These are phyloP conservation scores for Todiramphus chloris DNA, from an alignment of 2,113 vertebrate species.

Conservation along the genomic window DNA sequence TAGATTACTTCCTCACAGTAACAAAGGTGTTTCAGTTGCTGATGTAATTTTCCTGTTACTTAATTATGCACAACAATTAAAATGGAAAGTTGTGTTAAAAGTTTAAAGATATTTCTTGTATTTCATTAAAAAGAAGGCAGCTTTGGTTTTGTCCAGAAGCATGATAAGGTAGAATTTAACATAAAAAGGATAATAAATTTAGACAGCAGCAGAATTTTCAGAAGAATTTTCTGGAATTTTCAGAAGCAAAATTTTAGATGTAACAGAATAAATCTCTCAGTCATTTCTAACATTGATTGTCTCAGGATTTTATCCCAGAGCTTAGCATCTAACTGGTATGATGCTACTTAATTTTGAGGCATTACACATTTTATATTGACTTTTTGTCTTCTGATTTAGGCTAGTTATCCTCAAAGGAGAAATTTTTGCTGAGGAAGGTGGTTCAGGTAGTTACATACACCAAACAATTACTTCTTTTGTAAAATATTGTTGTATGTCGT, in stretches of 20 bases:
- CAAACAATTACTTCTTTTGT: background rate
- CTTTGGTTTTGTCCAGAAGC: background rate
- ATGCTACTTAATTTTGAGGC: background rate
- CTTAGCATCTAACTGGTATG: background rate
- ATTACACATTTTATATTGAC: background rate
- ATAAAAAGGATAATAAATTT: background rate
- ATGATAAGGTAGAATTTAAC: background rate
- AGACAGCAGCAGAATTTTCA: background rate
- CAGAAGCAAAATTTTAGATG: background rate
- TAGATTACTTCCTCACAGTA: background rate
- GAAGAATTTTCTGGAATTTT: background rate
- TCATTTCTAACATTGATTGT: background rate
- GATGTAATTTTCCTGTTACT: background rate
- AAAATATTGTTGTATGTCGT: background rate
- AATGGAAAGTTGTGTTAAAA: background rate
- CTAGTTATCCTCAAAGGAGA: background rate
- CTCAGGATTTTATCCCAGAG: background rate
- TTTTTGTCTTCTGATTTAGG: background rate
- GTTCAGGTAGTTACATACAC: background rate
- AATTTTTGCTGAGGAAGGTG: background rate
- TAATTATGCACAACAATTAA: background rate
- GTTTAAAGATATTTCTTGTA: background rate
- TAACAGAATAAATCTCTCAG: background rate
- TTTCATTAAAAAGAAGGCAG: background rate
- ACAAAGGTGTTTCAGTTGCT: background rate